phyloP scores from a whole-genome alignment of 2,797 vertebrate genomes.

The Hephaestus fuliginosus region DNA sequence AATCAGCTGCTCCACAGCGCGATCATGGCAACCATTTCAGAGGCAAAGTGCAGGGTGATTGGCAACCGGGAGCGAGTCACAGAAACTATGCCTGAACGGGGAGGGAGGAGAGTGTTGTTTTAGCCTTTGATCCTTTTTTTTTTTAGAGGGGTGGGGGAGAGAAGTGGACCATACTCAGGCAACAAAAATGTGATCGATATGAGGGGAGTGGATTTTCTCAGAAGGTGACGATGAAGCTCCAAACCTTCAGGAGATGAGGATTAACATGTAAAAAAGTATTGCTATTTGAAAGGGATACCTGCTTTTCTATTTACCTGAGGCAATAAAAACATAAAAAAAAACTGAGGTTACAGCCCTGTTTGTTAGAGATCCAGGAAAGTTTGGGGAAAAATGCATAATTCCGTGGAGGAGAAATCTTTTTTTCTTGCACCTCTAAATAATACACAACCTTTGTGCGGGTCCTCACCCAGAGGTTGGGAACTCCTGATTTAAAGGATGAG shows the following conservation, averaged over 20 bases:
- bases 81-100: not conserved
- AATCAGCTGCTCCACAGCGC: slow-evolving; percentile 32
- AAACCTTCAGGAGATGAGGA: slow-evolving; percentile 29
- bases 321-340: slow-evolving; percentile 13
- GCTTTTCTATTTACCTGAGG: slow-evolving; percentile 3
- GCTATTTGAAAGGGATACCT: not conserved
- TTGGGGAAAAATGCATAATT: not conserved
- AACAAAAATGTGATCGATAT: slow-evolving; percentile 37
- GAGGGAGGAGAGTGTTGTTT: slow-evolving; percentile 26
- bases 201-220: slow-evolving; percentile 17
- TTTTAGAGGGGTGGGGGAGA: slow-evolving; percentile 14
- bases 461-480: not conserved
- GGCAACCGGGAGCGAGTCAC: slow-evolving; percentile 14
- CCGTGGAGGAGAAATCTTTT: not conserved
- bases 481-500: not conserved
- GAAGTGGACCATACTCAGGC: slow-evolving; percentile 29
- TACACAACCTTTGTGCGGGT: no score
- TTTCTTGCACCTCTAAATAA: slow-evolving; percentile 5
- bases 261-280: slow-evolving; percentile 20
- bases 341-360: not conserved
- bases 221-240: slow-evolving; percentile 18
- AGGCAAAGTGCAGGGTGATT: slow-evolving; percentile 45
- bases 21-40: slow-evolving; percentile 57
- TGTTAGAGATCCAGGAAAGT: not conserved
- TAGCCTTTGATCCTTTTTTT: slow-evolving; percentile 26